Percentiles rank a stretch among this genome's conserved stretches.
Conservation (phyloP, 1,140 invertebrate genomes). For the Gryon sp. region DNA sequence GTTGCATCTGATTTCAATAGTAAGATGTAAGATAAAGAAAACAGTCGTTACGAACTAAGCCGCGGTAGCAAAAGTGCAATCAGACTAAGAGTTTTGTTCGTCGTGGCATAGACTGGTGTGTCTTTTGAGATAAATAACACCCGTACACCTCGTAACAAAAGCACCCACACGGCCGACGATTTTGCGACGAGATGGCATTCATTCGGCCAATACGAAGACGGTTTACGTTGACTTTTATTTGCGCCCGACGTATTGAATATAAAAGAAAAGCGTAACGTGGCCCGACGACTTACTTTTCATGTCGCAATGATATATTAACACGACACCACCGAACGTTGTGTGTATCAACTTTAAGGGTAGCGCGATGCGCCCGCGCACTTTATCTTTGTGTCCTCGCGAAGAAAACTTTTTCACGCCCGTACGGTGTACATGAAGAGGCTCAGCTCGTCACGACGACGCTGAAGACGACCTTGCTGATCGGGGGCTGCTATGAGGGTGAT, state of each 20-base stretch:
- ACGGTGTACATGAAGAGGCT: slow-evolving; percentile 9
- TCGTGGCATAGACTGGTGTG: slow-evolving; percentile 12
- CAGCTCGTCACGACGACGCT: slow-evolving; percentile 34
- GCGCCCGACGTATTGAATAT: slow-evolving; percentile 41
- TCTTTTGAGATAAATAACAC: slow-evolving; percentile 36
- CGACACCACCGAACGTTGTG: slow-evolving; percentile 20
- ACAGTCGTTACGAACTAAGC: too few species aligned
- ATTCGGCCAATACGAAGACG: slow-evolving; percentile 40
- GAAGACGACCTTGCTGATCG: slow-evolving; percentile 50
- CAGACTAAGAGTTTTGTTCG: slow-evolving; percentile 50
- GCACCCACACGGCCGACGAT: slow-evolving; percentile 32
- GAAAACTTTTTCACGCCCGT: slow-evolving; percentile 52
- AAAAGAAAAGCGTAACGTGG: slow-evolving; percentile 37
- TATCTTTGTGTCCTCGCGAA: slow-evolving; percentile 40
- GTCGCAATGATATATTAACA: slow-evolving; percentile 48
- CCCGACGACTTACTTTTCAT: slow-evolving; percentile 50
- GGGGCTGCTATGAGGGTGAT: slow-evolving; percentile 36
- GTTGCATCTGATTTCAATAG: too few species aligned
- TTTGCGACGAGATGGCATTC: slow-evolving; percentile 46
- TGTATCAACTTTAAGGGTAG: slow-evolving; percentile 24
- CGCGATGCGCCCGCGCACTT: slow-evolving; percentile 30
- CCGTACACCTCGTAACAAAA: slow-evolving; percentile 47
- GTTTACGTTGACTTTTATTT: slow-evolving; percentile 47
- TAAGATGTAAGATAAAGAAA: too few species aligned
- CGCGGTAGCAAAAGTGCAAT: slow-evolving; percentile 32